Percentiles rank a stretch among this genome's conserved stretches.
These are phyloP conservation scores for Penaeus japonicus DNA, from an alignment of 1,140 invertebrate genomes.

Conservation along the genomic window DNA sequence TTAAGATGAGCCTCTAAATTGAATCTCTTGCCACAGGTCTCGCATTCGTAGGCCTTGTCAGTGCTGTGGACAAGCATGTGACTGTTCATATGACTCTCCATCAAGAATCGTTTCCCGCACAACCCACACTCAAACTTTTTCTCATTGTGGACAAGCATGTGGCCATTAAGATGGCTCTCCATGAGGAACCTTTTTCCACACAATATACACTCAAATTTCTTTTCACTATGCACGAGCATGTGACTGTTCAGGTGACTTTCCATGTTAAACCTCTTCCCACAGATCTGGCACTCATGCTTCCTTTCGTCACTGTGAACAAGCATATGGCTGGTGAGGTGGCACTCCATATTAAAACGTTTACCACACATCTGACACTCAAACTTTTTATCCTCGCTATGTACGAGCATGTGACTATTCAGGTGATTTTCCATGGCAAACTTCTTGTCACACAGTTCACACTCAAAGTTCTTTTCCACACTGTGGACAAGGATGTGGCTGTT, in stretches of 20 bases:
- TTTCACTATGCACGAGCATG: background rate
- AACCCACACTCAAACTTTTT: too few species aligned
- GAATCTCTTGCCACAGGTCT: background rate
- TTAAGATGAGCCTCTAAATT: background rate
- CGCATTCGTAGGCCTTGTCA: background rate
- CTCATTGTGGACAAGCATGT: too few species aligned
- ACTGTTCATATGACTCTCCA: too few species aligned
- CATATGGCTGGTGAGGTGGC: background rate
- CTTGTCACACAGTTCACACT: background rate
- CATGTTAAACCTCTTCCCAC: background rate
- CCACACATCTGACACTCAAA: constrained; percentile 1
- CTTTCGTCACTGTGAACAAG: background rate
- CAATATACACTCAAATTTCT: background rate
- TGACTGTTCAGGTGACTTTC: background rate
- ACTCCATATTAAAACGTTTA: background rate
- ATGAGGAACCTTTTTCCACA: too few species aligned
- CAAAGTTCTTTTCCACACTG: background rate
- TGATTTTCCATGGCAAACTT: background rate
- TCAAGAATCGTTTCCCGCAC: too few species aligned
- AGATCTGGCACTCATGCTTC: background rate
- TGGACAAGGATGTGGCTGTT: background rate
- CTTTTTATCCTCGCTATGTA: background rate
- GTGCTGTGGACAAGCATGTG: too few species aligned
- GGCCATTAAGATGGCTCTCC: too few species aligned
- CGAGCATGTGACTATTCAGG: background rate